Evolutionary conservation across 2,113 vertebrate species (phyloP), one percentile per base, ranked within the genome.

Genomic region (Antechinus flavipes): DNA sequence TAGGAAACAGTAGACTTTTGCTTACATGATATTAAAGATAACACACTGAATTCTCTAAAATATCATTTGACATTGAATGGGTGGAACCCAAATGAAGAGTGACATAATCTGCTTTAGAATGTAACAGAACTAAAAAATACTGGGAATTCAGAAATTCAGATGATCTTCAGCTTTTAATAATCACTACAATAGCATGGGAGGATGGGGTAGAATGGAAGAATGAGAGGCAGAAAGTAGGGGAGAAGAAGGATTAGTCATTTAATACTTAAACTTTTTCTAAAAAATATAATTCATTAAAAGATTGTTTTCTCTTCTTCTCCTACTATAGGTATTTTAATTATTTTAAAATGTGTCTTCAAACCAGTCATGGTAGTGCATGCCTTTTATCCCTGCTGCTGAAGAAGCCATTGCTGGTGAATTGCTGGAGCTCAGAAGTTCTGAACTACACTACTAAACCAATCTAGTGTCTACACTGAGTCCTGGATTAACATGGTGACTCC

Each of bases 201-300:
- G 94, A 93, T 90, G 93, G 92, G 54, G 90, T 53, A 58, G 96
- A 61, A 93, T 55, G 24, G 94, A 91, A 93, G 89, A 90, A 22
- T 19, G 54, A 52, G 68, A 90, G 56, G 90, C 90, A 94, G 68
- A 56, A 93, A 91, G n/a, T 68, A n/a, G 84, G 52, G 91, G 55
- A 53, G 49, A 91, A 93, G 93, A 95, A 97, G 91, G 84, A 76
- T 93, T 76, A n/a, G 11, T 89, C 35, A 30, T 97, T 94, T 94
- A 96, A 95, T 97, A 98, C 95, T 96, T 94, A 95, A 94, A 93
- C 53, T 96, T 94, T 93, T 94, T 91, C 90, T 19, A 16, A 42
- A 68, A 35, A 76, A 76, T 76, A 84, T 84, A 42, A 42, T 6
- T 84, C 68, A 84, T 84, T 42, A 42, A 84, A 84, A 42, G 68